Evolutionary conservation across 2,113 vertebrate species (phyloP), one percentile per base, ranked within the genome.

Genomic region (Urocynchramus pylzowi): DNA sequence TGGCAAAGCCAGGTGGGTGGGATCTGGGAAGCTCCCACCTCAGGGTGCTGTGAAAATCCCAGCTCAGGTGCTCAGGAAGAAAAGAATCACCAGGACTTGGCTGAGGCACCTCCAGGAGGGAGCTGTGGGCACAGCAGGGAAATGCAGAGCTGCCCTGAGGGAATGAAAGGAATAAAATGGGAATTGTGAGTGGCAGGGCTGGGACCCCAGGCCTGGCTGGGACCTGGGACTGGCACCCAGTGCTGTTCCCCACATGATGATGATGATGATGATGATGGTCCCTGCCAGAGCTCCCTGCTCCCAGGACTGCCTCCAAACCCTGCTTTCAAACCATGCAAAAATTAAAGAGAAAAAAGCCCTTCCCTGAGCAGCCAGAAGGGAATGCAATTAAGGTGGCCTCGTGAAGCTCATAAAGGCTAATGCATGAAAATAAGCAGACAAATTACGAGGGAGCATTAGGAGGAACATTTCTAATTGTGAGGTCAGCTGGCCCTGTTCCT

Each of bases 371-470:
- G 68, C 16, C 77, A 87, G 84, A 39, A 89, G 84, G 91, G 60
- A 95, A 95, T 87, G 95, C 74, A 94, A 89, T 97, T 95, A 97
- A 89, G 41, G 69, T 56, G 67, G 77, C 87, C 93, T 96, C 6
- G 0, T 56, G 84, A 42, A 78, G 56, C 75, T 95, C 77, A 87
- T 94, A 49, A 93, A 84, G 53, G 57, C 87, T 91, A 65, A 95
- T 89, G 91, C 74, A 69, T 33, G 89, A 85, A 83, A 94, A 94
- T 20, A 60, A 95, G 82, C 84, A 76, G 80, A 35, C 81, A 83
- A 94, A 95, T 88, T 27, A 54, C 0, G 0, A 84, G 1, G 0
- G 14, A 69, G 42, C 77, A 88, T 74, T 16, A 67, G 83, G 71
- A 57, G 35, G 88, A 95, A 74, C 82, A 80, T 93, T 47, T 57